Base-by-base conservation (phyloP, 37 sponge, comb jelly and placozoan species). In the Haliclona indistincta region DNA sequence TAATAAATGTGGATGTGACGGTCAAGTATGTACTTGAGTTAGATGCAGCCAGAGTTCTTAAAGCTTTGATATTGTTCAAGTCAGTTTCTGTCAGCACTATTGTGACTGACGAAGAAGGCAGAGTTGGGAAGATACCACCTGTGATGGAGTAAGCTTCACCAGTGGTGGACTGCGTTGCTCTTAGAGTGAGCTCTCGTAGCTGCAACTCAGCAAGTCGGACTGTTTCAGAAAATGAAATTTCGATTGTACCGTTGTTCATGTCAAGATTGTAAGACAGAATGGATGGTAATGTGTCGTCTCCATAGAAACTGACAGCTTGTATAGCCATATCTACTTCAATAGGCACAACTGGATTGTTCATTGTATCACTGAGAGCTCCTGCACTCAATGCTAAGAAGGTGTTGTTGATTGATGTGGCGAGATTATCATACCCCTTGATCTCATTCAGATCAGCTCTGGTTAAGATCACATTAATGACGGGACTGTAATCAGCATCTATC, bases 391-490 rank as follows among this genome's bases (percentile, higher is more conserved):
- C 62, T 34, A 95, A 51, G 77, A 71, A 88, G 19, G 93, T 87
- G 60, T 84, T 83, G 20, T 39, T 34, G 1, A 32, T 28, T 13
- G 20, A n/a, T 17, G 82, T 85, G 29, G 79, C 85, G 1, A 95
- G 73, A 17, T 55, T 25, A 33, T 71, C 54, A 7, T 53, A 49
- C 38, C 75, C 68, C 73, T 95, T 91, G 42, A 95, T 17, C 36
- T 85, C 83, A 77, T 95, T 83, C 53, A 95, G 55, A 44, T 95
- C 96, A 52, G 65, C 64, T 47, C 62, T 64, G 30, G 83, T 92
- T 4, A 95, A 80, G 13, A 22, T 23, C 3, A 95, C 65, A 20
- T 76, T 53, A 22, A 80, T 54, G 4, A 41, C 62, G 26, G 64
- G 49, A 1, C 43, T 73, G 56, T 89, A 63, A 22, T 43, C 37